Conservation (phyloP, 1,140 invertebrate species). For the Zeugodacus cucurbitae region DNA sequence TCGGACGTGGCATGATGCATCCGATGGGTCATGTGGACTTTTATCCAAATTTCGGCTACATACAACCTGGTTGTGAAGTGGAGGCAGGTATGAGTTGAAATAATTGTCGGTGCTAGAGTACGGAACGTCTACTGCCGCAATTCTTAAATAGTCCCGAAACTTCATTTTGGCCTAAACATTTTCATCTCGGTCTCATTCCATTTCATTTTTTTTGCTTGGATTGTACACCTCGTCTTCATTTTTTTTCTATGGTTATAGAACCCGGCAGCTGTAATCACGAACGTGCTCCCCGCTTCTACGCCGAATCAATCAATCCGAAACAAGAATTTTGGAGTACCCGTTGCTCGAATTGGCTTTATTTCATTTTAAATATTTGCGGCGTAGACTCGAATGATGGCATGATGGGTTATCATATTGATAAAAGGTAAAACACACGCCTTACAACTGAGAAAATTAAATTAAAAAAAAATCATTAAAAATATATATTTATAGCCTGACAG, state of each 20-base stretch:
- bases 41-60: slow-evolving; percentile 72
- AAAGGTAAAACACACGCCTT: not conserved
- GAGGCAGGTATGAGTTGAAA: slow-evolving; percentile 68
- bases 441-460: not conserved
- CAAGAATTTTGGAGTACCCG: slow-evolving; percentile 79
- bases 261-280: slow-evolving; percentile 75
- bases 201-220: slow-evolving; percentile 45
- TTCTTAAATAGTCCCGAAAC: no score
- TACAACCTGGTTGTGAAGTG: slow-evolving; percentile 72
- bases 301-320: slow-evolving; percentile 74
- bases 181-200: no score
- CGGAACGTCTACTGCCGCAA: no score
- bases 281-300: slow-evolving; percentile 74
- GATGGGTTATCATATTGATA: slow-evolving; percentile 71
- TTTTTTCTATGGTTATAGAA: slow-evolving; percentile 53
- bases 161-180: no score
- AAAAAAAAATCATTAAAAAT: not conserved
- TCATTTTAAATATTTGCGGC: slow-evolving; percentile 72
- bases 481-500: slow-evolving; percentile 50
- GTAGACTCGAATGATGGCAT: slow-evolving; percentile 65
- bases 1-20: slow-evolving; percentile 67
- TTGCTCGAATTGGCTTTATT: slow-evolving; percentile 73
- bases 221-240: not conserved
- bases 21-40: slow-evolving; percentile 73
- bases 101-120: slow-evolving; percentile 52